Conservation (phyloP, 2,113 vertebrate genomes). For the Callopanchax toddi region DNA sequence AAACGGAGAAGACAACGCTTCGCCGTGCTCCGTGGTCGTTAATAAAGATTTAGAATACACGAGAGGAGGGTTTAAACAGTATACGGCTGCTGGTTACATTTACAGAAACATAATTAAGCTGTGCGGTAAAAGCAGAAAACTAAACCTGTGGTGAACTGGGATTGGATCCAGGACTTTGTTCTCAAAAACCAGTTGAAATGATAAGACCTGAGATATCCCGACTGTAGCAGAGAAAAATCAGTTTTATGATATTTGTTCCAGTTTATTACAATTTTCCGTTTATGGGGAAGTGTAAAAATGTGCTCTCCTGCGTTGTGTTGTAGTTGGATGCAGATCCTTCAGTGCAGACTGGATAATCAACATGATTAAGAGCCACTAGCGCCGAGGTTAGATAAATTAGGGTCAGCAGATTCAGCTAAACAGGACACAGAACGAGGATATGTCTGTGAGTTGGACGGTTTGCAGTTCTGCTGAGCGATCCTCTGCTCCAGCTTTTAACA, state of each 20-base stretch:
- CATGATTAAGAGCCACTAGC: constrained; percentile 34
- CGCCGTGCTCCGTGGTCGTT: neutral
- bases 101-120: neutral
- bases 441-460: constrained; percentile 3
- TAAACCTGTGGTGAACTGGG: no score
- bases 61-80: neutral
- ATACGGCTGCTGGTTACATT: neutral
- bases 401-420: constrained; percentile 43
- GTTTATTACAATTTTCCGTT: no score
- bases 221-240: no score
- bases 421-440: constrained; percentile 13
- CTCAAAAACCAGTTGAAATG: constrained; percentile 25
- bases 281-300: no score
- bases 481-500: neutral
- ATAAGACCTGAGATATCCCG: no score
- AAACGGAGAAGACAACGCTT: neutral
- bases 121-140: neutral
- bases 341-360: constrained; percentile 1
- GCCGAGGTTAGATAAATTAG: constrained; percentile 19
- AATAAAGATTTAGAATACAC: neutral
- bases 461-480: constrained; percentile 13
- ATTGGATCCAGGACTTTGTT: neutral
- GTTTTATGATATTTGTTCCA: no score
- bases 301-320: no score
- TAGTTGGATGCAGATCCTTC: no score